phyloP scores from a whole-genome alignment of 2,797 vertebrate species.

The Neosalanx taihuensis region DNA sequence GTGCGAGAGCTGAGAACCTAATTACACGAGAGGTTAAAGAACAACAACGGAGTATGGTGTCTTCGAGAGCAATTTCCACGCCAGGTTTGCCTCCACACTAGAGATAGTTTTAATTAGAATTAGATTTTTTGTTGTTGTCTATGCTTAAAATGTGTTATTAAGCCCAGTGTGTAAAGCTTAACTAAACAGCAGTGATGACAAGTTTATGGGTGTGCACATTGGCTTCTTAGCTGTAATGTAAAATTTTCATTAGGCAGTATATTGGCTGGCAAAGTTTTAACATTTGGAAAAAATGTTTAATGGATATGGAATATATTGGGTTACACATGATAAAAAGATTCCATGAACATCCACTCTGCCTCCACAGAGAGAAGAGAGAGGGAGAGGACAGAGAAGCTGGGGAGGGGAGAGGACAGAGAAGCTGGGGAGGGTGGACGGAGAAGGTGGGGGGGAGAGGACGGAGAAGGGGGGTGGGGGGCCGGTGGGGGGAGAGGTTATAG shows the following conservation, averaged over 20 bases:
- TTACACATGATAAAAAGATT: slow-evolving; percentile 20
- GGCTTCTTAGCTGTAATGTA: too few relatives aligned
- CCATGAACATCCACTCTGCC: slow-evolving; percentile 19
- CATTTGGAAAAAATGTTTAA: background rate
- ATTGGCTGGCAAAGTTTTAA: background rate
- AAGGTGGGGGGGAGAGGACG: background rate
- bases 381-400: too few relatives aligned
- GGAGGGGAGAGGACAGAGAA: background rate
- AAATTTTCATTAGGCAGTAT: background rate
- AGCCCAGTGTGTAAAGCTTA: background rate
- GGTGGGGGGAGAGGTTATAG: too few relatives aligned
- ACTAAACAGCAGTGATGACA: background rate
- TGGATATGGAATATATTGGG: slow-evolving; percentile 16
- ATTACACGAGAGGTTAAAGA: background rate
- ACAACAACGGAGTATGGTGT: background rate
- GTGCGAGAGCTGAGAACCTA: background rate
- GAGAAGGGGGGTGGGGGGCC: background rate
- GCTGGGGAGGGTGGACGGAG: background rate
- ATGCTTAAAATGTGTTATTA: background rate
- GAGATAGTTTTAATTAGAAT: background rate
- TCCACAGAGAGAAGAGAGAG: slow-evolving; percentile 24
- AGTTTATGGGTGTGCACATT: background rate
- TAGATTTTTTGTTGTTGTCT: background rate
- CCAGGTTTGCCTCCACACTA: background rate
- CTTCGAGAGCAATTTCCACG: background rate